Conservation (phyloP, 2,797 vertebrate species). For the Rhynchotus rufescens region DNA sequence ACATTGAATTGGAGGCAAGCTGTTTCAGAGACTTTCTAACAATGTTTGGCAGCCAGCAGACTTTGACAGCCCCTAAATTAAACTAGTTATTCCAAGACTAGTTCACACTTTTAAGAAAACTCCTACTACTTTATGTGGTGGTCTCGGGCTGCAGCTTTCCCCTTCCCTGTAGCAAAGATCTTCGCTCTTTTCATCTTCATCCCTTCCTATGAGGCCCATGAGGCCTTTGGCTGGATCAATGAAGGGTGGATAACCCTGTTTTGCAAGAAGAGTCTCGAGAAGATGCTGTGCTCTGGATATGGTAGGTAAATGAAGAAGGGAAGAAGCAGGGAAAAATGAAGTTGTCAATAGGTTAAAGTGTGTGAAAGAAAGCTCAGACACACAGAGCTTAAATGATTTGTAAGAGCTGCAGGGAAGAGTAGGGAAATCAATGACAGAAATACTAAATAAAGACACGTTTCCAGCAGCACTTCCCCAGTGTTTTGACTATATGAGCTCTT, state of each 20-base stretch:
- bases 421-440: background rate
- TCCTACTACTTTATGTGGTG: background rate
- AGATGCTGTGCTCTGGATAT: background rate
- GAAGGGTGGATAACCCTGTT: background rate
- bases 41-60: accelerated
- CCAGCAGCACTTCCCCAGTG: background rate
- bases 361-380: background rate
- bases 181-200: background rate
- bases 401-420: background rate
- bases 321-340: background rate
- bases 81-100: background rate
- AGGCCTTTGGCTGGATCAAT: background rate
- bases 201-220: background rate
- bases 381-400: background rate
- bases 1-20: background rate
- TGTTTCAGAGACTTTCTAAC: background rate
- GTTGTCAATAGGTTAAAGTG: background rate
- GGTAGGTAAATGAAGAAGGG: background rate
- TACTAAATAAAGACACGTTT: background rate
- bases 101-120: background rate
- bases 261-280: background rate
- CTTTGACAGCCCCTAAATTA: background rate
- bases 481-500: background rate
- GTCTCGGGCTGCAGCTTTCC: background rate
- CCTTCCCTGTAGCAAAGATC: background rate